phyloP scores from a whole-genome alignment of 2,113 vertebrate genomes.

The Trinectes maculatus region DNA sequence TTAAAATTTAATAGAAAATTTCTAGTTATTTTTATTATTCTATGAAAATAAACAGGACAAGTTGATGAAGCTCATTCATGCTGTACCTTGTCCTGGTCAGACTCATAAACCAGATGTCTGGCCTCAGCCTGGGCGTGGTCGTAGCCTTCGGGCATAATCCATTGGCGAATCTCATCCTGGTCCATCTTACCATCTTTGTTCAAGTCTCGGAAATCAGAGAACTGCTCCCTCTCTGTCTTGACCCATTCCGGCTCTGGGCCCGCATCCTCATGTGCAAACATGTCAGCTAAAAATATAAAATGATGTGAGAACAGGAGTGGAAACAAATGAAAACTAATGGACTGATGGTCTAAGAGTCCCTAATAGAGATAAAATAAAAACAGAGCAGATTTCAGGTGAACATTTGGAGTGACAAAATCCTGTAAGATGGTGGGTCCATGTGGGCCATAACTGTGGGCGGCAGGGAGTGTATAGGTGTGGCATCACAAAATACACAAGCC shows the following conservation, averaged over 20 bases:
- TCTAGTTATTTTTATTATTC: no score
- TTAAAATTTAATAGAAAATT: no score
- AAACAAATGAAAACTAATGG: background rate
- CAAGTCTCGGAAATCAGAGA: conserved; percentile 93
- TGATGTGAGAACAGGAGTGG: background rate
- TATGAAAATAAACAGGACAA: background rate
- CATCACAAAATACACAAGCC: no score
- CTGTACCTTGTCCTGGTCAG: conserved; percentile 91
- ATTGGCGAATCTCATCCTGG: conserved; percentile 93
- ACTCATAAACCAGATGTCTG: conserved; percentile 94
- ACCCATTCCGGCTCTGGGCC: conserved; percentile 97
- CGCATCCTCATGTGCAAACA: conserved; percentile 94
- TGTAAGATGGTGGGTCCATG: no score
- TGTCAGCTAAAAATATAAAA: conserved; percentile 86
- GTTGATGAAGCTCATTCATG: background rate
- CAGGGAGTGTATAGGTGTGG: no score
- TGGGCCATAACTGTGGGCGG: no score
- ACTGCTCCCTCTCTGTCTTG: conserved; percentile 93
- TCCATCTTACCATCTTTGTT: conserved; percentile 99
- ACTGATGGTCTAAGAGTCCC: no score
- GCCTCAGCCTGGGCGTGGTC: conserved; percentile 97
- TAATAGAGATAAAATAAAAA: no score
- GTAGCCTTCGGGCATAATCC: conserved; percentile 98
- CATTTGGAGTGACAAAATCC: no score
- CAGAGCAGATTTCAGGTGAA: no score